Conservation (phyloP, 1,140 invertebrate genomes). For the Ceratosolen solmsi region DNA sequence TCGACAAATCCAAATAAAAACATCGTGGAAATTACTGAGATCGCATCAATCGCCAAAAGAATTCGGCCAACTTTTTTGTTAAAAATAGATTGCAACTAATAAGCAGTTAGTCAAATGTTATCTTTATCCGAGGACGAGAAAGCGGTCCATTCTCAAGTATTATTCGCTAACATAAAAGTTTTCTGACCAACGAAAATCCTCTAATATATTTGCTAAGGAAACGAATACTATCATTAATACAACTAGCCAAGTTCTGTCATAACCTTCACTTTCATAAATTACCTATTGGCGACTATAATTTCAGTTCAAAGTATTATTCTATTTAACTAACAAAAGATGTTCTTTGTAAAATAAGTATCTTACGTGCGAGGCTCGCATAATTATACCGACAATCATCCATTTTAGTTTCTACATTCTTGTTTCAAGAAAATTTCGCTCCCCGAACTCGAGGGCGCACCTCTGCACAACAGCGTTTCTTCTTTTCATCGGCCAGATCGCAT, state of each 20-base stretch:
- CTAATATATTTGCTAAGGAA: background rate
- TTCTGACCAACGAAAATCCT: background rate
- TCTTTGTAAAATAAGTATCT: background rate
- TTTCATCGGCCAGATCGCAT: background rate
- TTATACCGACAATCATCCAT: background rate
- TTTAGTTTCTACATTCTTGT: slow-evolving; percentile 1
- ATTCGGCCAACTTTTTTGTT: background rate
- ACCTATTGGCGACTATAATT: background rate
- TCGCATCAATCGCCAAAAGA: no score
- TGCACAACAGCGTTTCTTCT: background rate
- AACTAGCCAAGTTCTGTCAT: slow-evolving; percentile 5
- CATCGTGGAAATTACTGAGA: no score
- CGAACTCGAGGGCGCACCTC: background rate
- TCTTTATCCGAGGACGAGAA: background rate
- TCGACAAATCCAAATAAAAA: no score
- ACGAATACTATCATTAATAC: background rate
- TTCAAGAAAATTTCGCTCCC: background rate
- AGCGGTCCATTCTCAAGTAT: background rate
- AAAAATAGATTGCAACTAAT: background rate
- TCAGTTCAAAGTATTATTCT: slow-evolving; percentile 2
- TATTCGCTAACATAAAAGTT: background rate
- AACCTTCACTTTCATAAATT: background rate
- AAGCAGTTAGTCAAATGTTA: background rate
- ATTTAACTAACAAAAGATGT: background rate
- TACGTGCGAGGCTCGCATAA: background rate